A percentile compares a stretch with the other conserved stretches of the same genome.
Evolutionary conservation across 2,797 vertebrate genomes (phyloP).

Genomic region (Tangara arthus): DNA sequence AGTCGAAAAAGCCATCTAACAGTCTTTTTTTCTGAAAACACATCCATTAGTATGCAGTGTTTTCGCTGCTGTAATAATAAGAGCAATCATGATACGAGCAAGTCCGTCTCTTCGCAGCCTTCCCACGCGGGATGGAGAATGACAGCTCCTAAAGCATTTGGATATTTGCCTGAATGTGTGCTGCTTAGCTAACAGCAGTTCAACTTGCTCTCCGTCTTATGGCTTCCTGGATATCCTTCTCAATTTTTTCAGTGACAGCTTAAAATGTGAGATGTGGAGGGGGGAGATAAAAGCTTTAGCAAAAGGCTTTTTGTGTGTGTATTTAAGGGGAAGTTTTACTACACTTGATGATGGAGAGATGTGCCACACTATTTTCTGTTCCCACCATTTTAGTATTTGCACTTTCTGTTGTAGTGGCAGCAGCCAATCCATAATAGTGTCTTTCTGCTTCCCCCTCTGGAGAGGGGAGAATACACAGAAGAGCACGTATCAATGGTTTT

Average conservation of each 20-base stretch:
- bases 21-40: slow-evolving; percentile 25
- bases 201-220: slow-evolving; percentile 40
- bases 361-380: slow-evolving; percentile 3
- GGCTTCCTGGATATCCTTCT: slow-evolving; percentile 49
- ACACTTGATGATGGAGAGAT: slow-evolving; percentile 7
- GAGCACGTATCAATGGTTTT: background rate
- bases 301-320: slow-evolving; percentile 31
- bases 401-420: slow-evolving; percentile 37
- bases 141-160: slow-evolving; percentile 37
- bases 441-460: slow-evolving; percentile 22
- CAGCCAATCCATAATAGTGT: background rate
- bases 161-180: slow-evolving; percentile 55
- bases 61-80: slow-evolving; percentile 32
- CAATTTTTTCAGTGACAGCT: slow-evolving; percentile 56
- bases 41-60: slow-evolving; percentile 14
- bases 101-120: slow-evolving; percentile 28
- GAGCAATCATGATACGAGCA: slow-evolving; percentile 18
- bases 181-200: background rate
- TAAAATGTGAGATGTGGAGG: slow-evolving; percentile 37
- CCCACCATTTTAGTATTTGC: background rate
- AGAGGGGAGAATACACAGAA: background rate
- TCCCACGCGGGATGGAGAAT: background rate
- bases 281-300: slow-evolving; percentile 35
- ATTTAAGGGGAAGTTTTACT: slow-evolving; percentile 51
- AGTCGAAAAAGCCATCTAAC: slow-evolving; percentile 26